These are phyloP conservation scores for Calosoma granatense DNA, from an alignment of 1,140 invertebrate species.

Conservation along the genomic window DNA sequence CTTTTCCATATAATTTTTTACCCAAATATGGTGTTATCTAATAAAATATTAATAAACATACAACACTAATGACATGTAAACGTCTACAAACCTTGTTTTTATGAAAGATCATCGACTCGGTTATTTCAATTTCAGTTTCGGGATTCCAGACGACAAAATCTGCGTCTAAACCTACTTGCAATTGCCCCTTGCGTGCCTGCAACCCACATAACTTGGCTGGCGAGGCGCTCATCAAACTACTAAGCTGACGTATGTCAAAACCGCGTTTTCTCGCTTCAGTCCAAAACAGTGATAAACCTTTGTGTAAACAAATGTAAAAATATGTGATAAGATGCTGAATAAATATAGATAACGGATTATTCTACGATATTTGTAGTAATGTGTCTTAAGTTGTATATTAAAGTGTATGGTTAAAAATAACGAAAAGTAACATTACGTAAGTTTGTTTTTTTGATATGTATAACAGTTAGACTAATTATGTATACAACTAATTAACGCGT, in stretches of 20 bases:
- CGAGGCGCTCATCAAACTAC: conserved; percentile 46
- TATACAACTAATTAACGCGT: too few species aligned
- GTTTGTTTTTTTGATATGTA: too few species aligned
- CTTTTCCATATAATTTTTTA: conserved; percentile 41
- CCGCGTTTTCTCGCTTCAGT: conserved; percentile 41
- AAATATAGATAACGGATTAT: background rate
- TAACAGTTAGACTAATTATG: too few species aligned
- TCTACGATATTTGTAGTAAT: background rate
- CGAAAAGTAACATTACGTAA: too few species aligned
- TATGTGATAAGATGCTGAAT: background rate
- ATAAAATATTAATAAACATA: conserved; percentile 25
- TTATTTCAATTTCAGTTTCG: conserved; percentile 44
- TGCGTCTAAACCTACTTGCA: conserved; percentile 52
- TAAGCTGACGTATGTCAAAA: conserved; percentile 42
- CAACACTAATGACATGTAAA: conserved; percentile 2
- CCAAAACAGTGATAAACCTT: conserved; percentile 56
- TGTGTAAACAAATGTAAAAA: background rate
- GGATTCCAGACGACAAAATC: conserved; percentile 64
- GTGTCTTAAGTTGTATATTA: too few species aligned
- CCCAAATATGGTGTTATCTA: conserved; percentile 48
- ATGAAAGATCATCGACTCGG: conserved; percentile 39
- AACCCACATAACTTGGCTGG: conserved; percentile 53
- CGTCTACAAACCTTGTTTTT: conserved; percentile 44
- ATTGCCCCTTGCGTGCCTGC: conserved; percentile 45
- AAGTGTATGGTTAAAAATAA: too few species aligned